Percentiles rank a stretch among this genome's conserved stretches.
Evolutionary conservation across 1,140 invertebrate species (phyloP).

Genomic region (Centruroides vittatus): DNA sequence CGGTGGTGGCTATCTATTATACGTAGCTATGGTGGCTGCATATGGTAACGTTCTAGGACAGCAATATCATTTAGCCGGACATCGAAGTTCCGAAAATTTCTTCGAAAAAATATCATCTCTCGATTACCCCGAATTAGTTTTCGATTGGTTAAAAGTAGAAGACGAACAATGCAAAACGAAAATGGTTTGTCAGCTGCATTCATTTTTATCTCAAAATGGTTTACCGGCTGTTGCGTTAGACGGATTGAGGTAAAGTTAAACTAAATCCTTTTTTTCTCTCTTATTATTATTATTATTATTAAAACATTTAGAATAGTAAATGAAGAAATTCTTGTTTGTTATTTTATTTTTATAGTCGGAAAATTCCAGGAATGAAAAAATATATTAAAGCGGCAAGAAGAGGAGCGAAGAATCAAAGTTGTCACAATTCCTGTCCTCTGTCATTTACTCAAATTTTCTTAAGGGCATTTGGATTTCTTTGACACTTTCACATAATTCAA

Average conservation of each 20-base stretch:
- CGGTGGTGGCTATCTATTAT: constrained; percentile 10
- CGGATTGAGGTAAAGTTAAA: constrained; percentile 6
- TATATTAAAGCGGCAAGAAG: no score
- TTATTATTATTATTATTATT: no score
- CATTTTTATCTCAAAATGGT: constrained; percentile 8
- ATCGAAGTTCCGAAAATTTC: constrained; percentile 7
- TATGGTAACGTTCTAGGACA: constrained; percentile 9
- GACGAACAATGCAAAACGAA: constrained; percentile 12
- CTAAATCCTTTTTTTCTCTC: no score
- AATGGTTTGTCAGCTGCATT: constrained; percentile 8
- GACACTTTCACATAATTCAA: no score
- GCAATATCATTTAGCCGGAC: constrained; percentile 2
- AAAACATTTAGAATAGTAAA: no score
- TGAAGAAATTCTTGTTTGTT: no score
- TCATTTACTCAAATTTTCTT: no score
- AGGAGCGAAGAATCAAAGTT: no score
- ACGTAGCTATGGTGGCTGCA: constrained; percentile 10
- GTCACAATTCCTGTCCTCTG: no score
- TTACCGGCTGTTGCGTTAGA: constrained; percentile 8
- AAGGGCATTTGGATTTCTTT: no score
- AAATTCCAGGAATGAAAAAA: no score
- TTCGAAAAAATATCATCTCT: background rate
- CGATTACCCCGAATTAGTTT: constrained; percentile 9
- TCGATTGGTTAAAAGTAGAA: constrained; percentile 8
- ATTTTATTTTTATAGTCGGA: no score